A percentile compares a stretch with the other conserved stretches of the same genome.
These are phyloP conservation scores for Spheniscus mendiculus DNA, from an alignment of 2,113 vertebrate species.

Conservation along the genomic window DNA sequence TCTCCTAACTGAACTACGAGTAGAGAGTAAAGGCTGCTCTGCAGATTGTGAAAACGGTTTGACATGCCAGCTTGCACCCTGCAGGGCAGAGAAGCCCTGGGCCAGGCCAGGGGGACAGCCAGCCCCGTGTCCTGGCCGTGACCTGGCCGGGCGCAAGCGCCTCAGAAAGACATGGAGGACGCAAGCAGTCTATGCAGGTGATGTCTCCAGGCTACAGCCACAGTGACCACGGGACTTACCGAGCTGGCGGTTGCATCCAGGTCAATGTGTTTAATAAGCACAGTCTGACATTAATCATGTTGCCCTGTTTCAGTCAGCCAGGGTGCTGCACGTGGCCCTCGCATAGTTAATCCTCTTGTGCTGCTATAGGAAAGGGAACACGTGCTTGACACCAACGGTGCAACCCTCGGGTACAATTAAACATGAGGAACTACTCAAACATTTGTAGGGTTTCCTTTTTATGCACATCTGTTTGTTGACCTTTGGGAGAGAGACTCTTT, in stretches of 20 bases:
- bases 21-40: neutral
- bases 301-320: neutral
- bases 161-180: fast-evolving
- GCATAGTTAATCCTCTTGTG: neutral
- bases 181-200: fast-evolving
- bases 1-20: neutral
- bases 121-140: neutral
- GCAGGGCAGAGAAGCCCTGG: neutral
- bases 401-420: neutral
- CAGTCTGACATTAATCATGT: neutral
- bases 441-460: slow-evolving; percentile 23
- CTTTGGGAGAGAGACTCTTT: neutral
- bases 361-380: neutral
- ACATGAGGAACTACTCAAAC: slow-evolving; percentile 46
- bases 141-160: fast-evolving
- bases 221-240: fast-evolving
- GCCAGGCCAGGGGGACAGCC: neutral
- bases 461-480: slow-evolving; percentile 51
- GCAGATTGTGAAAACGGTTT: neutral
- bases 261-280: neutral
- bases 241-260: neutral
- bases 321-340: neutral
- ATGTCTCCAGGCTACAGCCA: neutral
- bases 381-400: neutral
- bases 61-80: neutral